A percentile compares a stretch with the other conserved stretches of the same genome.
These are phyloP conservation scores for Amblyopsis hoosieri DNA, from an alignment of 2,797 vertebrate genomes.

Conservation along the genomic window DNA sequence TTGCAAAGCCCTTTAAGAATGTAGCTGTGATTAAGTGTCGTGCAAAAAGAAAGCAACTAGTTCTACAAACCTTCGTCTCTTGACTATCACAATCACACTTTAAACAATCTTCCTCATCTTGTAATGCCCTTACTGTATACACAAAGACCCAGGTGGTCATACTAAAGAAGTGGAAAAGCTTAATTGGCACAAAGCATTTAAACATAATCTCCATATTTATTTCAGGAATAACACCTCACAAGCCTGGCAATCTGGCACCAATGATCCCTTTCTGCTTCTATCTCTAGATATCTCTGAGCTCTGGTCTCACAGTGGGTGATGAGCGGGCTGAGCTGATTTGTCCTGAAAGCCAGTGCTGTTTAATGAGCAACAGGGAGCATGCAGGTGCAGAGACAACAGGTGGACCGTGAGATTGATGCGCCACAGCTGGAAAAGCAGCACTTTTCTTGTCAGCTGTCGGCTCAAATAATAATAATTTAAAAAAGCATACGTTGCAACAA, in stretches of 20 bases:
- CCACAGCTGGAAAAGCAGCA: slow-evolving; percentile 68
- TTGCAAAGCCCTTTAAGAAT: too few species aligned
- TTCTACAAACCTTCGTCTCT: too few species aligned
- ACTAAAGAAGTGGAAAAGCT: slow-evolving; percentile 58
- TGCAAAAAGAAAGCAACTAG: too few species aligned
- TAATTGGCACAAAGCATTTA: slow-evolving; percentile 68
- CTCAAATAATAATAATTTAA: slow-evolving; percentile 56
- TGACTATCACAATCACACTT: slow-evolving; percentile 15
- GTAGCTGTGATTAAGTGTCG: too few species aligned
- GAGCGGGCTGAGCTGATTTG: slow-evolving; percentile 71
- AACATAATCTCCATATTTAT: slow-evolving; percentile 78
- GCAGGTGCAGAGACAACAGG: slow-evolving; percentile 74
- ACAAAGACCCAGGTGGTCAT: slow-evolving; percentile 48
- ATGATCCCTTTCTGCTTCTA: slow-evolving; percentile 28
- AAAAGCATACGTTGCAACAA: slow-evolving; percentile 43
- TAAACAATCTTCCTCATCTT: slow-evolving; percentile 14
- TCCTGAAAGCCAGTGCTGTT: slow-evolving; percentile 67
- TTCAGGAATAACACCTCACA: slow-evolving; percentile 75
- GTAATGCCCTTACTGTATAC: slow-evolving; percentile 29
- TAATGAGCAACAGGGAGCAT: slow-evolving; percentile 68
- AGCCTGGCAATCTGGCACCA: slow-evolving; percentile 66
- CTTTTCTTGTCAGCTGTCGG: slow-evolving; percentile 71
- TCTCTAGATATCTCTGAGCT: slow-evolving; percentile 34
- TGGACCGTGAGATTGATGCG: slow-evolving; percentile 70
- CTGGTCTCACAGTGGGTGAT: slow-evolving; percentile 69